Conservation (phyloP, 2,888 invertebrate genomes). For the Hemaris fuciformis region DNA sequence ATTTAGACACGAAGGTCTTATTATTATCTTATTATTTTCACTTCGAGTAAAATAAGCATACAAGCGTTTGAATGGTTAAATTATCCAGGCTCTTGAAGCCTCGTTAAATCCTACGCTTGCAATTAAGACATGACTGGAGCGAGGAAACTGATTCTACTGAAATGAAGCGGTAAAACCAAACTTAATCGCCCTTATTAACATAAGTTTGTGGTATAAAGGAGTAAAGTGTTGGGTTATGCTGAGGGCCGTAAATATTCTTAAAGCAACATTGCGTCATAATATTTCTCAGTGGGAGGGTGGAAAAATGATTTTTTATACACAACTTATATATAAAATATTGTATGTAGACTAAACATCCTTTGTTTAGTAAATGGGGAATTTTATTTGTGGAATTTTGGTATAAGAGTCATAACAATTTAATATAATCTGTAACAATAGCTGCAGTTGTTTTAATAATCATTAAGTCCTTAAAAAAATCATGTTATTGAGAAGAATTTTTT, state of each 20-base stretch:
- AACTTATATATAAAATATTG: too few relatives aligned
- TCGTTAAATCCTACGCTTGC: constrained; percentile 65
- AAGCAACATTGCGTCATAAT: not conserved
- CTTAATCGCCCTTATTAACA: constrained; percentile 59
- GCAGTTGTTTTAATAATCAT: too few relatives aligned
- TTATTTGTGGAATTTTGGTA: too few relatives aligned
- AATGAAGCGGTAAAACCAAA: constrained; percentile 67
- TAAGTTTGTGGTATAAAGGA: constrained; percentile 24
- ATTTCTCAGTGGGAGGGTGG: too few relatives aligned
- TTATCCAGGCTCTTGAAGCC: constrained; percentile 52
- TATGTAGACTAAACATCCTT: too few relatives aligned
- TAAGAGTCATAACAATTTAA: too few relatives aligned
- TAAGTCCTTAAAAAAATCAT: too few relatives aligned
- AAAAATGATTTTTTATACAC: too few relatives aligned
- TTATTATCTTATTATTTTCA: not conserved
- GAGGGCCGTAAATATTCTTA: not conserved
- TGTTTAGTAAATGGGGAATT: too few relatives aligned
- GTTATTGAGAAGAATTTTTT: too few relatives aligned
- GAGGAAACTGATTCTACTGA: constrained; percentile 48
- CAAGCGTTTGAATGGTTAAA: constrained; percentile 48
- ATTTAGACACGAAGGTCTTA: not conserved
- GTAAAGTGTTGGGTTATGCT: not conserved
- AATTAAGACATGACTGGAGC: constrained; percentile 47
- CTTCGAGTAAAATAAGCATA: not conserved
- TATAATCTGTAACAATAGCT: too few relatives aligned